A percentile compares a stretch with the other conserved stretches of the same genome.
Conservation (phyloP, 2,888 invertebrate genomes). For the Noctua pronuba region DNA sequence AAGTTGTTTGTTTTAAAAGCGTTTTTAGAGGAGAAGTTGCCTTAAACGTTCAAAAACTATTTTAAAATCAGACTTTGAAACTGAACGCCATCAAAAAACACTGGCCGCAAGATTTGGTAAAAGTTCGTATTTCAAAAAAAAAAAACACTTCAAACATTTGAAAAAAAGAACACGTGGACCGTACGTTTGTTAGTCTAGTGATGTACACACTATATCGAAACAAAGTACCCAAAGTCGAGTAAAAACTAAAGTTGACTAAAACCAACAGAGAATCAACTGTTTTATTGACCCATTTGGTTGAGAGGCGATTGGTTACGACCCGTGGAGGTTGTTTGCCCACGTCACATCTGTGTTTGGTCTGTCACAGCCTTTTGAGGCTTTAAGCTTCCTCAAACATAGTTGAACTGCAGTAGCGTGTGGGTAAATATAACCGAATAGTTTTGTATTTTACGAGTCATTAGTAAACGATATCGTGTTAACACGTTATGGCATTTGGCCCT, state of each 20-base stretch:
- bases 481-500: conserved; percentile 45
- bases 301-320: conserved; percentile 81
- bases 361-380: conserved; percentile 85
- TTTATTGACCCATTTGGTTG: conserved; percentile 79
- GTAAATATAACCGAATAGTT: conserved; percentile 78
- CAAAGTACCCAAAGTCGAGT: conserved; percentile 72
- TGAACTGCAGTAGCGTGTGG: conserved; percentile 79
- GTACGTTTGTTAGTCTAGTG: conserved; percentile 70
- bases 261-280: conserved; percentile 76
- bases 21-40: neutral
- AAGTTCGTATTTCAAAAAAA: conserved; percentile 60
- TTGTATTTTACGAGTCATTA: conserved; percentile 77
- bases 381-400: conserved; percentile 84
- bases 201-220: conserved; percentile 72
- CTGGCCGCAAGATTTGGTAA: conserved; percentile 48
- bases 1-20: neutral
- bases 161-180: conserved; percentile 65
- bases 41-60: neutral
- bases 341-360: conserved; percentile 88
- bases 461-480: conserved; percentile 69
- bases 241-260: conserved; percentile 76
- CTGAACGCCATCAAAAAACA: conserved; percentile 36
- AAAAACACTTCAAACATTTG: conserved; percentile 50
- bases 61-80: conserved; percentile 31
- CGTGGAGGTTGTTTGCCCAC: conserved; percentile 81